Base-by-base conservation (phyloP, 2,113 vertebrate genomes). In the Pheucticus melanocephalus region DNA sequence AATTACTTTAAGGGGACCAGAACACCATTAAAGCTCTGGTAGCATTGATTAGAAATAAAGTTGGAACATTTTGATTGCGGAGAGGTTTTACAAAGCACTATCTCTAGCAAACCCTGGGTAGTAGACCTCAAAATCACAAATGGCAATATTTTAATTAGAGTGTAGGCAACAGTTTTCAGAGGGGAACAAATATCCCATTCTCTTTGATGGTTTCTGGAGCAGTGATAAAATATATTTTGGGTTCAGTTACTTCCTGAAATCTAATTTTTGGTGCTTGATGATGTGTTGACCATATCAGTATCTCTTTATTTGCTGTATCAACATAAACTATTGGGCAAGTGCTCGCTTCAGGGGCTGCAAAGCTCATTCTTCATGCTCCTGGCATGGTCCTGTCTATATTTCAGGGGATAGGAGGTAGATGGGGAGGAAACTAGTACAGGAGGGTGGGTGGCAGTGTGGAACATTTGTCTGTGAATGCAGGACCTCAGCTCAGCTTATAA, bases 401-500 rank as follows among this genome's bases (percentile, higher is more conserved):
- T 86, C 33, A 90, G 53, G 63, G 51, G 22, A 82, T 12, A 57
- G 57, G 54, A 81, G 45, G 37, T 76, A 44, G 61, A 82, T 48
- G 31, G 31, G 27, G 19, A 84, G 66, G 35, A 82, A 85, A 23
- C 33, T 10, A 50, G 18, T 72, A 13, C 44, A 39, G 35, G 33
- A 78, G 81, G n/a, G 57, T 91, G 70, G n/a, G n/a, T 92, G 64
- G 44, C 66, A 82, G 69, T 17, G 8, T 47, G 50, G 42, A 90
- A 77, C 59, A 44, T 84, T 78, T 90, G 82, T 81, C 56, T 87
- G 42, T 76, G 69, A 89, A 93, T 63, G 18, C 42, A 72, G 47
- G 31, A 89, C 57, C 75, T 90, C 73, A 78, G n/a, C 47, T 53
- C 50, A 69, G 70, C 56, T 78, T 95, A 94, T 96, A 91, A 84